Evolutionary conservation across 1,140 invertebrate species (phyloP).

Genomic region (Apis cerana): DNA sequence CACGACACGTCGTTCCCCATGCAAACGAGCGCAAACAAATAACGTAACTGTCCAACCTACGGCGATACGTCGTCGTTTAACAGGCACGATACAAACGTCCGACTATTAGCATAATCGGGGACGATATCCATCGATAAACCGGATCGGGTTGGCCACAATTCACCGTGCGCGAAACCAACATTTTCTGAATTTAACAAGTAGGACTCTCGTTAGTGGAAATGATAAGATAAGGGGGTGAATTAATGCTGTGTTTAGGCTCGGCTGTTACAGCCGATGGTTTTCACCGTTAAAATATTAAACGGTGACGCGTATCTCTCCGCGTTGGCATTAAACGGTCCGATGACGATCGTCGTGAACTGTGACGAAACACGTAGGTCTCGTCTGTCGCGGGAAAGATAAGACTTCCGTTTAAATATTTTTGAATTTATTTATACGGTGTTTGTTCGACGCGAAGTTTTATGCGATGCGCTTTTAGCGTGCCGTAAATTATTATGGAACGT

Average conservation of each 20-base stretch:
- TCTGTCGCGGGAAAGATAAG: too few species aligned
- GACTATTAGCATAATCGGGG: slow-evolving; percentile 60
- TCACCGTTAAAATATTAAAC: slow-evolving; percentile 32
- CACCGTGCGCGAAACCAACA: slow-evolving; percentile 21
- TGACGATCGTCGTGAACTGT: background rate
- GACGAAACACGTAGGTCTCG: too few species aligned
- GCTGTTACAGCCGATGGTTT: slow-evolving; percentile 1
- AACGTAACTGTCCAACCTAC: slow-evolving; percentile 49
- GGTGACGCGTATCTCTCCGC: background rate
- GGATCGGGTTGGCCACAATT: slow-evolving; percentile 15
- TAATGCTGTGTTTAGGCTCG: slow-evolving; percentile 21
- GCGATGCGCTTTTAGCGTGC: too few species aligned
- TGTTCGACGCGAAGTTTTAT: too few species aligned
- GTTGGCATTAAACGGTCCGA: slow-evolving; percentile 18
- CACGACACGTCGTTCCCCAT: slow-evolving; percentile 39
- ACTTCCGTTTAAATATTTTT: too few species aligned
- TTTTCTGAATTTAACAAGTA: slow-evolving; percentile 41
- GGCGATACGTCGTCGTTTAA: slow-evolving; percentile 47
- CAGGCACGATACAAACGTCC: slow-evolving; percentile 36
- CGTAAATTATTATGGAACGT: too few species aligned
- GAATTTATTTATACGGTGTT: too few species aligned
- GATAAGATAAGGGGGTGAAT: slow-evolving; percentile 43
- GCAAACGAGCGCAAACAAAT: slow-evolving; percentile 57
- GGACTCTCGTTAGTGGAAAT: slow-evolving; percentile 46
- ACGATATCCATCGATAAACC: slow-evolving; percentile 64